Conservation (phyloP, 2,797 vertebrate species). For the Myripristis murdjan region DNA sequence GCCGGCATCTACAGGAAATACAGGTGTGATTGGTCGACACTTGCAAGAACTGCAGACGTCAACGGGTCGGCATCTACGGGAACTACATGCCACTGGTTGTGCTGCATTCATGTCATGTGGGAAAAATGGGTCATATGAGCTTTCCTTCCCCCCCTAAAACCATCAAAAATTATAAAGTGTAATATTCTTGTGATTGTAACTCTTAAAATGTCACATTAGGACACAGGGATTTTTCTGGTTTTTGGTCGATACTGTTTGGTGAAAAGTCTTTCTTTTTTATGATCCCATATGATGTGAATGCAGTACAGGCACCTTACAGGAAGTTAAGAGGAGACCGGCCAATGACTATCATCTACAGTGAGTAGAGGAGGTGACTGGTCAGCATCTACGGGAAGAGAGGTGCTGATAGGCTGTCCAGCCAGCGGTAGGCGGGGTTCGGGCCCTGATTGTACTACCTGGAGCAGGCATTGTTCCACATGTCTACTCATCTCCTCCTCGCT, state of each 20-base stretch:
- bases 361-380: slow-evolving; percentile 37
- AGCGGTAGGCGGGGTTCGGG: slow-evolving; percentile 58
- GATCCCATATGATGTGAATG: slow-evolving; percentile 62
- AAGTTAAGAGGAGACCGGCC: slow-evolving; percentile 18
- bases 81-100: slow-evolving; percentile 29
- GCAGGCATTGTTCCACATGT: slow-evolving; percentile 99
- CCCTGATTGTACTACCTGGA: slow-evolving; percentile 93
- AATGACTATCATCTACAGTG: slow-evolving; percentile 2
- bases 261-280: too few species aligned
- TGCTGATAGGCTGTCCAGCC: slow-evolving; percentile 72
- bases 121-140: slow-evolving; percentile 30
- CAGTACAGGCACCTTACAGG: slow-evolving; percentile 3
- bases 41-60: slow-evolving; percentile 13
- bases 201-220: too few species aligned
- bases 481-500: slow-evolving; percentile 99
- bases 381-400: slow-evolving; percentile 75
- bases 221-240: too few species aligned
- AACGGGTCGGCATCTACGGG: slow-evolving; percentile 3
- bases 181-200: too few species aligned
- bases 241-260: too few species aligned
- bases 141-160: too few species aligned
- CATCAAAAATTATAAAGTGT: too few species aligned
- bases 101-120: slow-evolving; percentile 59
- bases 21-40: slow-evolving; percentile 8
- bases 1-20: not conserved